Base-by-base conservation (phyloP, 2,888 invertebrate species). In the Cyclophora albipunctata region DNA sequence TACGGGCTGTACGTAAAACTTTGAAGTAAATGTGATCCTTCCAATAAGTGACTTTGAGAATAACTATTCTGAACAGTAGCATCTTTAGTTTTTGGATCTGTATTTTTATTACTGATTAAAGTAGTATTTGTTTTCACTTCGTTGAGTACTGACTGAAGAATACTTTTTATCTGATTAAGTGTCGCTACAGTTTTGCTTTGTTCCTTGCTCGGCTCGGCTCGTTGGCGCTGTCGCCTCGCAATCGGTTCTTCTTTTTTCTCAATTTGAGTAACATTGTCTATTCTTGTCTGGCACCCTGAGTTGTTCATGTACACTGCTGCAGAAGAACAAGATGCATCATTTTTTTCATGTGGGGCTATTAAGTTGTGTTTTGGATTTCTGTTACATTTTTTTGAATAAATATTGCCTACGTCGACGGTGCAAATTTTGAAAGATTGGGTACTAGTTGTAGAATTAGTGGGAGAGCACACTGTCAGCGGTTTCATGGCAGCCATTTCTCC, bases 141-240 rank as follows among this genome's bases (percentile, higher is more conserved):
- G 5, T 70, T 66, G 42, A 87, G 58, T 4, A 87, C 84, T 0
- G 80, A 72, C 57, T 84, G 80, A 40, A 87, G 62, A 51, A 86
- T 84, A 55, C 47, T 69, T 61, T 85, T 86, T 46, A 86, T 86
- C 67, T 86, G 81, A 57, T 78, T 75, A 33, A 87, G 64, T 5
- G 81, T 80, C n/a, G 62, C 63, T 57, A 81, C 79, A 7, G 84
- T 81, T 67, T 77, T 83, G 44, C 66, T 68, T 20, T 75, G 70
- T 33, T 43, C 20, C 34, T 20, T 20, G 20, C 20, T 20, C 20
- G 20, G 20, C 20, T 20, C 20, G 20, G 20, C 20, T 20, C 2
- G 20, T 20, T 1, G 20, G 20, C 20, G 20, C 20, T 20, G 20
- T 20, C 20, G 20, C 20, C 1, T 20, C 20, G 20, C 20, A 20